Evolutionary conservation across 2,797 vertebrate species (phyloP), one percentile per base, ranked within the genome.

Genomic region (Platyrinchus mystaceus): DNA sequence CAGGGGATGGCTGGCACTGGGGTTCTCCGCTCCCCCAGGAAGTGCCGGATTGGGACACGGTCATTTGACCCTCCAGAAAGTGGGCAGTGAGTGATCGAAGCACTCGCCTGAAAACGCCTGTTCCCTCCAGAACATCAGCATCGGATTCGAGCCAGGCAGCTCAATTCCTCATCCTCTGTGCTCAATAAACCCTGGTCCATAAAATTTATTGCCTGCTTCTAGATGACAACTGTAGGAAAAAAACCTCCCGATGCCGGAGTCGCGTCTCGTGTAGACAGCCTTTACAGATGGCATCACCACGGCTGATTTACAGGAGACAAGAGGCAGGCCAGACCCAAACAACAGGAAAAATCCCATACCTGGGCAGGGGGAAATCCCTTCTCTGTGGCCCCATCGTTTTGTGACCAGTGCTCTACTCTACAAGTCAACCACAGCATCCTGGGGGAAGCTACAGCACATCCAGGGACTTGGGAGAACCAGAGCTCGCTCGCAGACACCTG

Each of bases 161-260:
- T 96, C 95, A 77, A 95, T 95, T 67, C 93, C 75, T 97, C 95
- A 95, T 94, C 90, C 78, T 93, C 93, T 83, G 89, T 74, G 74
- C 95, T 96, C 89, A 8, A 90, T 96, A 96, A 97, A 96, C 89
- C 62, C 95, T 18, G 93, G 90, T 95, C 96, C 94, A 95, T 95
- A 95, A 95, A 96, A 95, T 95, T 96, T 93, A 97, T 77, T 50
- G 93, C 86, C 76, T 90, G 91, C 95, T 94, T 75, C 90, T 93
- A 63, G 91, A 93, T 95, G 93, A 96, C 93, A 96, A 96, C 93
- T 46, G 88, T 83, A 50, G 63, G 59, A 8, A 74, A 56, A 79
- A 55, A 41, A 2, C 0, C 2, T 0, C 14, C 47, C 55, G 7
- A 12, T 7, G 63, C 93, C n/a, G 49, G 53, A 93, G 93, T 63